Evolutionary conservation across 2,888 invertebrate genomes (phyloP).

Genomic region (Epinotia demarniana): DNA sequence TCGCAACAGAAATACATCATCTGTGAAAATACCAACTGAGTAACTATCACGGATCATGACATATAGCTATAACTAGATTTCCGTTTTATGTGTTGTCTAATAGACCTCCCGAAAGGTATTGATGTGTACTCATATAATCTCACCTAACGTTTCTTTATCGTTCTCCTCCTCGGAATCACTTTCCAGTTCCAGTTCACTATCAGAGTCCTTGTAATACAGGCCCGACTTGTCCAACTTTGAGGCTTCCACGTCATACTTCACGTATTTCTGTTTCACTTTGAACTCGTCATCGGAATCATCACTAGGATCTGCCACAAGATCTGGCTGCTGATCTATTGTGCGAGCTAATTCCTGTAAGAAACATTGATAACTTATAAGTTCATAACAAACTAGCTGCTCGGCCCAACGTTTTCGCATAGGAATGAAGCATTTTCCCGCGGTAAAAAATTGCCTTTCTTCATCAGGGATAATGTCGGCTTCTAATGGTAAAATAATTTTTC

Average conservation of each 20-base stretch:
- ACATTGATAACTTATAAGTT: background rate
- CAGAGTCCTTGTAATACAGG: conserved; percentile 87
- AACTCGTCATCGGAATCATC: conserved; percentile 86
- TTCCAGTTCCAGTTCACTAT: conserved; percentile 86
- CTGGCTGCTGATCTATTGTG: conserved; percentile 86
- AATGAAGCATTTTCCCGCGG: too few relatives aligned
- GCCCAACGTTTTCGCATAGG: too few relatives aligned
- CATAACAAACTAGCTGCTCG: too few relatives aligned
- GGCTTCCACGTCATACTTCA: conserved; percentile 87
- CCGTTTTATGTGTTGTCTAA: too few relatives aligned
- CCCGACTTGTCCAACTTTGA: conserved; percentile 89
- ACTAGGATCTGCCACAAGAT: conserved; percentile 87
- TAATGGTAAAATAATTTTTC: too few relatives aligned
- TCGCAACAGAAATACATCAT: too few relatives aligned
- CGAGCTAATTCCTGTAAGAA: conserved; percentile 79
- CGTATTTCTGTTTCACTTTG: conserved; percentile 81
- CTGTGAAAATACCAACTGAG: too few relatives aligned
- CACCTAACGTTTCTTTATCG: conserved; percentile 85
- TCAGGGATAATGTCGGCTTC: too few relatives aligned
- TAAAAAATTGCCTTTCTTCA: too few relatives aligned
- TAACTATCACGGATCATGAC: too few relatives aligned
- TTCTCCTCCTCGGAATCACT: conserved; percentile 82
- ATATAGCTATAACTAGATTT: too few relatives aligned
- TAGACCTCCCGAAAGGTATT: too few relatives aligned
- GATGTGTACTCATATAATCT: conserved; percentile 18